phyloP scores from a whole-genome alignment of 2,888 invertebrate genomes.

The Trachelus stipa region DNA sequence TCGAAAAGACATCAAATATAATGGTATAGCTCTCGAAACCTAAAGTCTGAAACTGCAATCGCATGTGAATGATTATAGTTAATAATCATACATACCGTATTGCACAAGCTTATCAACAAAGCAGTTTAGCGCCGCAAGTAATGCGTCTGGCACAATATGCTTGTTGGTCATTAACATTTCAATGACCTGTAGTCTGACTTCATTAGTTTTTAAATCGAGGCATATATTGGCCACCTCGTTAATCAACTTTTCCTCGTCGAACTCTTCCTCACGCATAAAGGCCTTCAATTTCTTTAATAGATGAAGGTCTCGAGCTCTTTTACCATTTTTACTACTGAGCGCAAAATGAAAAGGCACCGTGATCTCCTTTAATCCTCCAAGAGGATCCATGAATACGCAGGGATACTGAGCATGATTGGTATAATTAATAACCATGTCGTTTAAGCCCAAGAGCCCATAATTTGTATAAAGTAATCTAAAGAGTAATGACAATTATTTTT shows the following conservation, averaged over 20 bases:
- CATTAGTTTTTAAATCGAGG: conserved; percentile 76
- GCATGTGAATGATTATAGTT: background rate
- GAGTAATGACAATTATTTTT: conserved; percentile 3
- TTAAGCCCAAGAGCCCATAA: conserved; percentile 83
- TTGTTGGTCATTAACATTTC: conserved; percentile 78
- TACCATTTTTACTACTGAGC: conserved; percentile 87
- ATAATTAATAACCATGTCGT: conserved; percentile 62
- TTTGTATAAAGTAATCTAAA: conserved; percentile 80
- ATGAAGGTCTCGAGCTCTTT: conserved; percentile 88
- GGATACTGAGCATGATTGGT: conserved; percentile 74
- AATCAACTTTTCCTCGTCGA: conserved; percentile 68
- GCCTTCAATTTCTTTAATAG: conserved; percentile 81
- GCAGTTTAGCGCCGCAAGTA: conserved; percentile 69
- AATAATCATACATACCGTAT: conserved; percentile 39
- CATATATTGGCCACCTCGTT: conserved; percentile 72
- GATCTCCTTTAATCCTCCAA: conserved; percentile 85
- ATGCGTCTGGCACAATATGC: conserved; percentile 73
- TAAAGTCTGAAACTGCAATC: background rate
- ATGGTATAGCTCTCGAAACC: background rate
- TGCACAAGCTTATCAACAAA: conserved; percentile 62
- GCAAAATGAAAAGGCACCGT: conserved; percentile 92
- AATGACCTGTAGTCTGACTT: conserved; percentile 78
- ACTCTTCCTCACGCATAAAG: conserved; percentile 72
- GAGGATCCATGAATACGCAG: conserved; percentile 85
- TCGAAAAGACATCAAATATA: background rate